Evolutionary conservation across 2,797 vertebrate species (phyloP), one percentile per base, ranked within the genome.

Genomic region (Smutsia gigantea): DNA sequence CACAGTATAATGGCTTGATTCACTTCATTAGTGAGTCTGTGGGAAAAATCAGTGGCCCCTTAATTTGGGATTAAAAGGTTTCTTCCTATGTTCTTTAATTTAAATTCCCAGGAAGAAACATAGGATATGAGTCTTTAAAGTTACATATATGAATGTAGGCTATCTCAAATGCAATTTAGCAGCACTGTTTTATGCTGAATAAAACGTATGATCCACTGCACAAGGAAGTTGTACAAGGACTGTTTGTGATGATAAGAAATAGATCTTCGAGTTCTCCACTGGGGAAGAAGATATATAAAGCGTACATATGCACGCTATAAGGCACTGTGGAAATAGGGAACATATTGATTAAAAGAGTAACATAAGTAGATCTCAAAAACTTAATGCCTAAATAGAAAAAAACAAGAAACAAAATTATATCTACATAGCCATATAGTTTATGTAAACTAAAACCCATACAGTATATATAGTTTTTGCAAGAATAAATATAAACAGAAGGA

Each of bases 11-110:
- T 94, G 93, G 79, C 72, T 90, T 96, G 93, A 95, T 96, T 87
- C 95, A 94, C 86, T 97, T 96, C 93, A 97, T 97, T 96, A 98
- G 55, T 71, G 95, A 91, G n/a, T 86, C 94, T 95, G 69, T 95
- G 95, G 84, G 87, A 97, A 93, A 46, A 93, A 83, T 96, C 93
- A 89, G 79, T 95, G 49, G 75, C 66, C 61, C 86, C 71, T 95
- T 95, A 89, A 97, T 94, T 83, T 84, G 21, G 23, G 71, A 96
- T 93, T 97, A 97, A 97, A 97, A 93, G 27, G 14, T 78, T 96
- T 97, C 63, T 96, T 96, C 86, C 83, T 91, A 46, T 69, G 61
- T 29, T 34, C 81, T 97, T 96, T 91, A 91, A 97, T 92, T 95
- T 95, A 93, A 96, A 94, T 95, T 63, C 42, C 78, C 87, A 81